Evolutionary conservation across 2,797 vertebrate species (phyloP).

Genomic region (Hyperoplus immaculatus): DNA sequence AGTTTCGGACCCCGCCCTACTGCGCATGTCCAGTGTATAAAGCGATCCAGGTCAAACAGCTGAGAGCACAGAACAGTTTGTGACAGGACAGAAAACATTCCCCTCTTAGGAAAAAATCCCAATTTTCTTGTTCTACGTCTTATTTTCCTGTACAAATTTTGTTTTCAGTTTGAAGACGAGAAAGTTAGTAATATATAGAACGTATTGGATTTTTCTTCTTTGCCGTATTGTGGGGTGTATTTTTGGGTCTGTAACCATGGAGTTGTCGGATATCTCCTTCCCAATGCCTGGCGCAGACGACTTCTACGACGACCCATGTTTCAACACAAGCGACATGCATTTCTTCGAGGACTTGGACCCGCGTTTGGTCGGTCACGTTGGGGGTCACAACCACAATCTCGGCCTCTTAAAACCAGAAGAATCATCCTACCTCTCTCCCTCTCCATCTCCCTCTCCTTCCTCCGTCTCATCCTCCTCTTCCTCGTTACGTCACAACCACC

Average conservation of each 20-base stretch:
- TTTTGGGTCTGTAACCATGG: slow-evolving; percentile 79
- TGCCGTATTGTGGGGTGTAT: background rate
- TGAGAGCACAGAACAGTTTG: slow-evolving; percentile 50
- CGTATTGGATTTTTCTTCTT: slow-evolving; percentile 31
- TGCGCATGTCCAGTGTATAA: slow-evolving; percentile 71
- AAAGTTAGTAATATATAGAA: too few relatives aligned
- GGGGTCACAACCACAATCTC: slow-evolving; percentile 77
- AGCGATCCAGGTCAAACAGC: slow-evolving; percentile 55
- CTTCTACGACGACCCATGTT: slow-evolving; percentile 97
- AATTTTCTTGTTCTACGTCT: background rate
- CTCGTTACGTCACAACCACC: slow-evolving; percentile 84
- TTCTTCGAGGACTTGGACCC: slow-evolving; percentile 98
- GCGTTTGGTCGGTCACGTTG: slow-evolving; percentile 83
- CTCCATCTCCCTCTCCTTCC: slow-evolving; percentile 60
- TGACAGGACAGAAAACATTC: slow-evolving; percentile 64
- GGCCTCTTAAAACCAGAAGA: slow-evolving; percentile 90
- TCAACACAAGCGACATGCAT: slow-evolving; percentile 96
- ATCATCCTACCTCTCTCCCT: slow-evolving; percentile 65
- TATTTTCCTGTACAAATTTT: background rate
- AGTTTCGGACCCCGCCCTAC: slow-evolving; percentile 50
- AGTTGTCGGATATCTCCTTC: slow-evolving; percentile 93
- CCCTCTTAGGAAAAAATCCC: slow-evolving; percentile 1
- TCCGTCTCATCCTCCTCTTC: slow-evolving; percentile 66
- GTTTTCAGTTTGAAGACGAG: background rate
- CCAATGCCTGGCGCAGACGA: slow-evolving; percentile 91